Base-by-base conservation (phyloP, 2,113 vertebrate species). In the Columba livia region DNA sequence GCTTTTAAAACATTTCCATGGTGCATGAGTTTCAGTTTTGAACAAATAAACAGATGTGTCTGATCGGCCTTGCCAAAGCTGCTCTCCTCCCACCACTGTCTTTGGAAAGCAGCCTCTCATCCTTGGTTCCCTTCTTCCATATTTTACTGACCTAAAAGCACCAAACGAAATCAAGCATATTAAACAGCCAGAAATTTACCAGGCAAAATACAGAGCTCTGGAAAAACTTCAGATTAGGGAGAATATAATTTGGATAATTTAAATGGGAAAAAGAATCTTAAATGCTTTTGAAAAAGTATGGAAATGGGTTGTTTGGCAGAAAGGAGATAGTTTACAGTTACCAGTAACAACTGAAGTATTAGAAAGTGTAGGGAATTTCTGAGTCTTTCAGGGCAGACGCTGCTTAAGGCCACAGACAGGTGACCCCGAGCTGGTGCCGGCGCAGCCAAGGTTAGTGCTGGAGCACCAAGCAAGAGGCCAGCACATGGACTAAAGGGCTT, bases 11-110 rank as follows among this genome's bases (percentile, higher is more conserved):
- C 42, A 79, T 79, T 89, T 89, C 61, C 84, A 81, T 42, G 40
- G 24, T 72, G 57, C 48, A 82, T 85, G 40, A 12, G 40, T 65
- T 95, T 85, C 83, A 65, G 70, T 54, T 75, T 87, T 90, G 81
- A 79, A 65, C 66, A 64, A 93, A 28, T 48, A 92, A 92, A 88
- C 90, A 95, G 88, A 91, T 91, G 75, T 80, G 74, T 42, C 75
- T 85, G 64, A 65, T 70, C 16, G 11, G 90, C 71, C 74, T 88
- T 88, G 56, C 50, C 60, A 58, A 90, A 88, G 72, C 82, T 91
- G 44, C 64, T 62, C 51, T 81, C 58, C 36, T 90, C 58, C 44
- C 81, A 78, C 47, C 47, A 11, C 60, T 88, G 79, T 26, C 85
- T 53, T 34, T 90, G 71, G 90, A 83, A 83, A 90, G 88, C 75